These are phyloP conservation scores for Rhyzopertha dominica DNA, from an alignment of 1,140 invertebrate species.

Conservation along the genomic window DNA sequence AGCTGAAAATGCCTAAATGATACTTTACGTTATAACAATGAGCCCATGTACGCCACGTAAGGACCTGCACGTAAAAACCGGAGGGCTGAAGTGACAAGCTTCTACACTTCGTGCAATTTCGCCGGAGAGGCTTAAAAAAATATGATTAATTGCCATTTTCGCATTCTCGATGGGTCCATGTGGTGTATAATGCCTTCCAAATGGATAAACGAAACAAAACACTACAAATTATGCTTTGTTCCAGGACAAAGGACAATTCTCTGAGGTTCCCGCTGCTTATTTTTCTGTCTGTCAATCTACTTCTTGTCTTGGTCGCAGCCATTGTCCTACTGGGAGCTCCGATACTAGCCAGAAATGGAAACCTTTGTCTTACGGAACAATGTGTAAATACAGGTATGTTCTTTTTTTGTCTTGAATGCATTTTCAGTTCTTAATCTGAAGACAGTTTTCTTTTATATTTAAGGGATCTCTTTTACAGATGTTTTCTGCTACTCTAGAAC, in stretches of 20 bases:
- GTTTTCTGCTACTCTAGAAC: background rate
- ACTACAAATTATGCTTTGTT: no score
- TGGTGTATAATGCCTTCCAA: no score
- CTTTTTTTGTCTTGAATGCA: background rate
- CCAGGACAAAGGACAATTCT: constrained; percentile 13
- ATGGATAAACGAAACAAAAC: no score
- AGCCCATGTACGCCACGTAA: no score
- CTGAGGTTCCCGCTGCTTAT: constrained; percentile 18
- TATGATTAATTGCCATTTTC: no score
- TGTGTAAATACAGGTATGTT: constrained; percentile 29
- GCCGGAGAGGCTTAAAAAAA: no score
- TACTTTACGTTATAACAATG: no score
- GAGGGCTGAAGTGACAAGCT: no score
- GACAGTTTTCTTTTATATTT: background rate
- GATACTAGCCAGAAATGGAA: constrained; percentile 11
- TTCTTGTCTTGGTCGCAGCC: constrained; percentile 21
- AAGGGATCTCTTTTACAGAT: background rate
- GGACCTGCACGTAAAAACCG: no score
- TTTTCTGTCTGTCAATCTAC: constrained; percentile 26
- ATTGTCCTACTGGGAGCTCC: constrained; percentile 21
- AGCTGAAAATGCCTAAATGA: no score
- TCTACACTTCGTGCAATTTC: no score
- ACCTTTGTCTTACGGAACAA: constrained; percentile 26
- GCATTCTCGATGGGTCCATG: no score
- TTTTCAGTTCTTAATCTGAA: background rate